These are phyloP conservation scores for Oncorhynchus tshawytscha DNA, from an alignment of 2,113 vertebrate genomes.

Conservation along the genomic window DNA sequence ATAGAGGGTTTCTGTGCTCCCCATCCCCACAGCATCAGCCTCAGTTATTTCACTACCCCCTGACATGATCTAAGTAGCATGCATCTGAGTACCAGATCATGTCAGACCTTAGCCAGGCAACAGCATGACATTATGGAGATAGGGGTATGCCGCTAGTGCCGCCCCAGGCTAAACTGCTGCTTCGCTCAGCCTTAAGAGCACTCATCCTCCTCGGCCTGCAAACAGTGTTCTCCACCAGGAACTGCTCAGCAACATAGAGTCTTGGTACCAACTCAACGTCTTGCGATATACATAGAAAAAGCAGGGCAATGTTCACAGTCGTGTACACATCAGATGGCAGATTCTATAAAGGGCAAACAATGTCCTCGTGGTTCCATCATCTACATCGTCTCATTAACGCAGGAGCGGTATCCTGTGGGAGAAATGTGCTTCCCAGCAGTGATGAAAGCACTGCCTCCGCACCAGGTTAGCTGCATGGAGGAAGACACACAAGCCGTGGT, in stretches of 20 bases:
- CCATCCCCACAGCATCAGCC: neutral
- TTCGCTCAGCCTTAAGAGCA: slow-evolving; percentile 15
- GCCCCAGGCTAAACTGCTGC: slow-evolving; percentile 38
- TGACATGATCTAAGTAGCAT: neutral
- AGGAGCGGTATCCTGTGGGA: slow-evolving; percentile 4
- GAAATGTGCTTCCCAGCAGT: slow-evolving; percentile 10
- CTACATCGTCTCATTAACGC: slow-evolving; percentile 6
- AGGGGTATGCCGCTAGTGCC: slow-evolving; percentile 19
- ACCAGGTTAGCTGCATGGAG: neutral
- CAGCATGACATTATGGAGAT: slow-evolving; percentile 16
- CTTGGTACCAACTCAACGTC: neutral
- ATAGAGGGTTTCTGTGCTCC: neutral
- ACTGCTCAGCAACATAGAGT: neutral
- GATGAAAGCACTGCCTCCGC: neutral
- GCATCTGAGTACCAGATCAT: slow-evolving; percentile 13
- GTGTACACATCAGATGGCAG: neutral
- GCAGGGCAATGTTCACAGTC: neutral
- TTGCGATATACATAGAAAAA: neutral
- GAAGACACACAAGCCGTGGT: neutral
- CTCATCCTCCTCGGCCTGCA: neutral
- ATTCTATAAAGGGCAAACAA: neutral
- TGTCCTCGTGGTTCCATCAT: neutral
- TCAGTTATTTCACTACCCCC: neutral
- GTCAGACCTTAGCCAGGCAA: slow-evolving; percentile 2
- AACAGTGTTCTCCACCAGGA: too few relatives aligned